A percentile compares a stretch with the other conserved stretches of the same genome.
These are phyloP conservation scores for Harmothoe impar DNA, from an alignment of 2,888 invertebrate genomes.

Conservation along the genomic window DNA sequence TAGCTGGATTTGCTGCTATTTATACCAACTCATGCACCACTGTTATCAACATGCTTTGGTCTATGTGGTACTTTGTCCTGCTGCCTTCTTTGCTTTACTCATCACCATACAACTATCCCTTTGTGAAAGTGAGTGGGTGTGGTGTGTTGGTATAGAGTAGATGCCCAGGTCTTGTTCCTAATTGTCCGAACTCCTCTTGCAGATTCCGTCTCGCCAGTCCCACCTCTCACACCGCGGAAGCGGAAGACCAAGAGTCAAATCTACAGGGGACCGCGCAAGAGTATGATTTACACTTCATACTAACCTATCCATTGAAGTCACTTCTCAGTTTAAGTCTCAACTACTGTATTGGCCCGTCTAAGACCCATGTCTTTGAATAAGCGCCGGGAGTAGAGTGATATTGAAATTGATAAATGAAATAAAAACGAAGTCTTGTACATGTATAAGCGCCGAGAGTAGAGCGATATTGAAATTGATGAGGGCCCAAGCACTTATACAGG, in stretches of 20 bases:
- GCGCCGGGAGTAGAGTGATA: too few relatives aligned
- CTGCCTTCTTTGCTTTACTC: background rate
- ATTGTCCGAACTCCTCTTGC: background rate
- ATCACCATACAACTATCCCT: background rate
- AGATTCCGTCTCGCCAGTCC: slow-evolving; percentile 49
- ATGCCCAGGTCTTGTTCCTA: background rate
- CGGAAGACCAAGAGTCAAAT: slow-evolving; percentile 84
- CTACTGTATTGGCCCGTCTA: too few relatives aligned
- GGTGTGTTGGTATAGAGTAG: background rate
- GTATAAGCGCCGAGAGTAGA: too few relatives aligned
- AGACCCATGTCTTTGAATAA: too few relatives aligned
- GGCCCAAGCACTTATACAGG: too few relatives aligned
- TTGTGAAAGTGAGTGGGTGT: background rate
- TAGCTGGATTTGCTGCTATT: background rate
- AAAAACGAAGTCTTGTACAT: too few relatives aligned
- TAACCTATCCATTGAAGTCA: too few relatives aligned
- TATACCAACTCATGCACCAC: too few relatives aligned
- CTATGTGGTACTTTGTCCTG: background rate
- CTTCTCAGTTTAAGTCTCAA: too few relatives aligned
- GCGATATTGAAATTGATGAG: too few relatives aligned
- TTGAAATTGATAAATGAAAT: too few relatives aligned
- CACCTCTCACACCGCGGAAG: slow-evolving; percentile 73
- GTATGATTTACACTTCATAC: slow-evolving; percentile 73
- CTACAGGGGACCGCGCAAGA: slow-evolving; percentile 87
- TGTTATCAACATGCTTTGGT: background rate